Evolutionary conservation across 1,140 invertebrate species (phyloP).

Genomic region (Colletes gigas): DNA sequence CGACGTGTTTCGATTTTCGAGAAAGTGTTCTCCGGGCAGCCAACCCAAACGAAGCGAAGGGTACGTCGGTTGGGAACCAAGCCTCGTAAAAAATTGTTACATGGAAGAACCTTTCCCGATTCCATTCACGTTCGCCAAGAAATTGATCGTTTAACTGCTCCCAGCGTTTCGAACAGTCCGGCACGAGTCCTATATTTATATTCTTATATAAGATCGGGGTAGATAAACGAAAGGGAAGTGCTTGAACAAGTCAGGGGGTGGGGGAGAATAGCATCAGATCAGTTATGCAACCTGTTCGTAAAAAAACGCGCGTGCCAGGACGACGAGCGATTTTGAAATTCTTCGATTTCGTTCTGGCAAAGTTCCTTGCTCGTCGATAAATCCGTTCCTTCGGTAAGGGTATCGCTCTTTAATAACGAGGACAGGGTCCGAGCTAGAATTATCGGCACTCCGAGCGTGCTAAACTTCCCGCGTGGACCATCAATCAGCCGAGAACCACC

Average conservation of each 20-base stretch:
- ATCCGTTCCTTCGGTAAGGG: constrained; percentile 12
- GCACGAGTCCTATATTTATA: constrained; percentile 65
- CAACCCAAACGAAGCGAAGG: background rate
- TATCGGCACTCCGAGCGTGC: constrained; percentile 67
- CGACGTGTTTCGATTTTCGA: background rate
- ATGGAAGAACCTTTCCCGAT: constrained; percentile 10
- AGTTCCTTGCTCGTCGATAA: constrained; percentile 43
- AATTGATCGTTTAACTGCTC: constrained; percentile 64
- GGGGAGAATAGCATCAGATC: constrained; percentile 7
- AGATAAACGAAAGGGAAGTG: constrained; percentile 63
- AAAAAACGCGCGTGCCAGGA: background rate
- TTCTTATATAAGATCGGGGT: constrained; percentile 65
- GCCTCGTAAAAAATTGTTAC: constrained; percentile 9
- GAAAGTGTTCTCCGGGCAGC: background rate
- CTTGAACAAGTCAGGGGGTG: constrained; percentile 35
- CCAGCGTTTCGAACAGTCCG: constrained; percentile 53
- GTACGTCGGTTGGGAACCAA: background rate
- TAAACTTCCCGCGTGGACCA: constrained; percentile 60
- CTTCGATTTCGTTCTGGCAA: constrained; percentile 3
- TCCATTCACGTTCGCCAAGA: constrained; percentile 56
- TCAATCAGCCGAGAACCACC: constrained; percentile 64
- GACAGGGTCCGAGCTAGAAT: constrained; percentile 58
- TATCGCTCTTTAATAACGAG: constrained; percentile 62
- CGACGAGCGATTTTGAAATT: constrained; percentile 6
- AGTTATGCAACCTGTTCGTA: constrained; percentile 54